Conservation (phyloP, 2,113 vertebrate species). For the Salvator merianae region DNA sequence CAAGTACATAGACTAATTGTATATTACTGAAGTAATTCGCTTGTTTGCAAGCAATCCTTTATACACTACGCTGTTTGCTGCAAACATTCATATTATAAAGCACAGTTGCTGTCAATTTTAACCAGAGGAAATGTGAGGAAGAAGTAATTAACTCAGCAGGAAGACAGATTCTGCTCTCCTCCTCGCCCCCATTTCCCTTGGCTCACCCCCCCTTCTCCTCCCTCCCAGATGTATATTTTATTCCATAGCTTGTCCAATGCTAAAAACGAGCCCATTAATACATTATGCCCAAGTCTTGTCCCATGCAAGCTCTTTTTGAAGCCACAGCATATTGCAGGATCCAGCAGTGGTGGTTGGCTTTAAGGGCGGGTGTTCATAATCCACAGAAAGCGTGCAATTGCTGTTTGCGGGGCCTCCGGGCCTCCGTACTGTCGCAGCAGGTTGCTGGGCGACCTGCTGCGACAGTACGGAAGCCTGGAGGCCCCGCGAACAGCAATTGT, state of each 20-base stretch:
- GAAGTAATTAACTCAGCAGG: conserved; percentile 34
- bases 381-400: no score
- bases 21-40: conserved; percentile 1
- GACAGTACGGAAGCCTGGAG: no score
- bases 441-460: no score
- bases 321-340: no score
- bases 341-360: no score
- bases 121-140: conserved; percentile 36
- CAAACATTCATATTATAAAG: conserved; percentile 8
- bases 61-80: conserved; percentile 23
- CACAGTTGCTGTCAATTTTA: conserved; percentile 26
- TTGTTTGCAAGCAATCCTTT: conserved; percentile 32
- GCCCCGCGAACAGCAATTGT: no score
- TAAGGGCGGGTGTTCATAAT: no score
- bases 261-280: neutral
- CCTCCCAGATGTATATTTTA: neutral
- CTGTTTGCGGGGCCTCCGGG: no score
- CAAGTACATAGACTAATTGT: conserved; percentile 35
- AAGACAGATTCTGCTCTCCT: conserved; percentile 7
- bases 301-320: no score
- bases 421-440: no score
- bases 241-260: neutral
- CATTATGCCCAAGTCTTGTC: no score
- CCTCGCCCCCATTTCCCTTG: neutral
- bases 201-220: neutral